These are phyloP conservation scores for Triplophysa rosa DNA, from an alignment of 2,113 vertebrate species.

Conservation along the genomic window DNA sequence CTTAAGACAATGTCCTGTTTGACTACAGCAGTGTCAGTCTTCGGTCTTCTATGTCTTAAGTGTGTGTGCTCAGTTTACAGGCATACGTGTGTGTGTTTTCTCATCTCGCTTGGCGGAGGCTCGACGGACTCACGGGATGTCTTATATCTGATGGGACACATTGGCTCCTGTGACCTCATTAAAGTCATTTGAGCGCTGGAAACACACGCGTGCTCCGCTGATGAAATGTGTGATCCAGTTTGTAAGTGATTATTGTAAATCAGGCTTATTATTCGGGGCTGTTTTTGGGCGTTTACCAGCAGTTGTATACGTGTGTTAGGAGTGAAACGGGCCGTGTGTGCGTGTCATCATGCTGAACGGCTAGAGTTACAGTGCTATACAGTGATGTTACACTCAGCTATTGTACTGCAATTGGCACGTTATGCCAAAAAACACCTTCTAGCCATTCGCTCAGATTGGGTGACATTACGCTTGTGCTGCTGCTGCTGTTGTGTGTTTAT, in stretches of 20 bases:
- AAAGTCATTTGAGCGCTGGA: slow-evolving; percentile 2
- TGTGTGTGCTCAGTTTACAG: slow-evolving; percentile 21
- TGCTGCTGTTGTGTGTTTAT: slow-evolving; percentile 4
- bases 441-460: neutral
- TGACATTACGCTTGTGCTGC: neutral
- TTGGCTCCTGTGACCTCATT: slow-evolving; percentile 31
- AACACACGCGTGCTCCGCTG: neutral
- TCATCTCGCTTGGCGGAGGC: neutral
- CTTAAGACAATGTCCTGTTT: neutral
- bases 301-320: neutral
- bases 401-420: neutral
- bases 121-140: neutral
- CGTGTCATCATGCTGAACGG: neutral
- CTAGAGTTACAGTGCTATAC: neutral
- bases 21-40: neutral
- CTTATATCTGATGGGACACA: slow-evolving; percentile 10
- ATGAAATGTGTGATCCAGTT: slow-evolving; percentile 20
- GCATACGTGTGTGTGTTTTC: slow-evolving; percentile 13
- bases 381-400: neutral
- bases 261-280: slow-evolving; percentile 6
- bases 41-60: neutral
- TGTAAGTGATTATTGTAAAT: slow-evolving; percentile 20
- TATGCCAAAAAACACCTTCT: neutral
- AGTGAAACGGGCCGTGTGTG: neutral
- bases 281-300: slow-evolving; percentile 23